Evolutionary conservation across 2,797 vertebrate species (phyloP), one percentile per base, ranked within the genome.

Genomic region (Hypotaenidia philippensis): DNA sequence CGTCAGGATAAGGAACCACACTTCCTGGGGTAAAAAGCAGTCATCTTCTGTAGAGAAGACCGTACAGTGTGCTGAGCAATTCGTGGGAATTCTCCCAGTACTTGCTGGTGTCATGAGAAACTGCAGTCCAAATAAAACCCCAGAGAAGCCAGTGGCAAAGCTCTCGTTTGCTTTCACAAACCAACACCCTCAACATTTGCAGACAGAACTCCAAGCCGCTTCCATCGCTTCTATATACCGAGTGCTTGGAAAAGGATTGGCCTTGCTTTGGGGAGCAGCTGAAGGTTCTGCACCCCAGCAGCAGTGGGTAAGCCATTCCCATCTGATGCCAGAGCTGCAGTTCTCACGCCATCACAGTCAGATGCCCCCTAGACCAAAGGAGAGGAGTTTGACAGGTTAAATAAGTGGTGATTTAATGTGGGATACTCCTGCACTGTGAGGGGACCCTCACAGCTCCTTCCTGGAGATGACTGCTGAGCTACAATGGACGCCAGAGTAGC

Each of bases 401-500:
- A 90, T 90, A 95, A 94, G 49, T 87, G 26, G 52, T 68, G 74
- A 87, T 91, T 95, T 92, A 65, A 89, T 41, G 80, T 45, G 31
- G 71, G 53, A 74, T 61, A 71, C 57, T 40, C 40, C 70, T 60
- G 56, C 6, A 2, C 89, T 91, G 81, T 10, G 74, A 90, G 70
- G 79, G 41, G 71, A 80, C 61, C 86, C 59, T 27, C 74, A 12
- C 17, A 61, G 70, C 87, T 90, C 82, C 57, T 90, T 96, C 60
- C 80, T 56, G 53, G 83, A 77, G 68, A 38, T 61, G 79, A 83
- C 76, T 95, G 53, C 70, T 45, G 63, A 91, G 65, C 27, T 94
- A 16, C 64, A 61, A 47, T 1, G 18, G 79, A 7, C 2, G 2
- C 50, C 8, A 4, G 63, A 88, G 91, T 4, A 74, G 68, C 87